Evolutionary conservation across 2,113 vertebrate genomes (phyloP), one percentile per base, ranked within the genome.

Genomic region (Odontophorus gujanensis): DNA sequence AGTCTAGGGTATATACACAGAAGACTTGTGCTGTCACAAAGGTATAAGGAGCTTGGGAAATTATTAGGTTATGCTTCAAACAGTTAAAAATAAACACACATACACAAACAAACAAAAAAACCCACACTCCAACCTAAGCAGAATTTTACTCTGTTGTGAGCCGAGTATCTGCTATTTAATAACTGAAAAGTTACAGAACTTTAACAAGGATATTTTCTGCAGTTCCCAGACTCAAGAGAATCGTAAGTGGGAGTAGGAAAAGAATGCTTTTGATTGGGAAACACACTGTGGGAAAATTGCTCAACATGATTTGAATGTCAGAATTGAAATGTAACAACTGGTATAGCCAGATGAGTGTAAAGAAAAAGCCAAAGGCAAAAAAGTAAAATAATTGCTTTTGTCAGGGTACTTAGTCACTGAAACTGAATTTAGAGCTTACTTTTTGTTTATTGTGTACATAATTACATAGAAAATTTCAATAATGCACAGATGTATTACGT

Each of bases 251-350:
- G 88, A 96, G 95, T 87, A 38, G 65, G 61, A 71, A 89, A 77
- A 73, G 90, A 92, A 88, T 65, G 90, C 51, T 76, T 86, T 90
- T 92, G 90, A 90, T 95, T 96, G 69, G 86, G 57, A 94, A 95
- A 81, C 22, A 16, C 28, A 40, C 74, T 79, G 85, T 95, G 89
- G 89, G 94, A 96, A 93, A 95, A 92, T 93, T 90, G 38, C 74
- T 92, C 26, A 76, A 94, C 9, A 2, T 24, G 57, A 90, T 72
- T 79, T 76, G 34, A 90, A 48, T 66, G 83, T 93, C 81, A 84
- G 88, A 90, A 88, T 9, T 72, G 69, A 72, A 94, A 84, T 92
- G 90, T 63, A 92, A 93, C 77, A 88, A 89, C 51, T 72, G 18
- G 24, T 65, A 30, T 68, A 79, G 83, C n/a, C 83, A 93, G 69